phyloP scores from a whole-genome alignment of 2,113 vertebrate species.

The Cromileptes altivelis region DNA sequence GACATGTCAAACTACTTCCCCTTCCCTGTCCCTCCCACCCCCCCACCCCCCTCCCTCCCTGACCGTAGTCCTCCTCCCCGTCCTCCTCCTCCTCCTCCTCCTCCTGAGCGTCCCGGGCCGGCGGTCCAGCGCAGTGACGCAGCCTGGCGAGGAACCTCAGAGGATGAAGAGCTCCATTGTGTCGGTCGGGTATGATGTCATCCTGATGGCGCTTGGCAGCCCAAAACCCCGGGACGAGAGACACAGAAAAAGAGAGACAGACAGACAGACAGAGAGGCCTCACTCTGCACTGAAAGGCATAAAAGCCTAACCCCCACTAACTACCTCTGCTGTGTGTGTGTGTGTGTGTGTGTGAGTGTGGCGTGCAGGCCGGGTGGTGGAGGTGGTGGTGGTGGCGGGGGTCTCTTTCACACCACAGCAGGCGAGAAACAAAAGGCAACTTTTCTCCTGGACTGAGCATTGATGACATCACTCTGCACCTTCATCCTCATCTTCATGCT shows the following conservation, averaged over 20 bases:
- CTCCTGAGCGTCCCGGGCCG: constrained; percentile 40
- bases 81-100: constrained; percentile 62
- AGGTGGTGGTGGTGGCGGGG: constrained; percentile 42
- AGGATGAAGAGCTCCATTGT: constrained; percentile 89
- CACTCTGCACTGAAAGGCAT: constrained; percentile 29
- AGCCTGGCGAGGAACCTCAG: constrained; percentile 86
- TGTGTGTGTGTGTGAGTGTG: constrained; percentile 34
- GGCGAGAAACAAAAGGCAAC: constrained; percentile 83
- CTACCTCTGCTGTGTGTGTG: too few relatives aligned
- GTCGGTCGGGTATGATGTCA: constrained; percentile 87
- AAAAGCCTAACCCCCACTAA: background rate
- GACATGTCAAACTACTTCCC: constrained; percentile 82
- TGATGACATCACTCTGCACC: constrained; percentile 88
- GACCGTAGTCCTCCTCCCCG: constrained; percentile 10
- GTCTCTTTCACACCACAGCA: constrained; percentile 78
- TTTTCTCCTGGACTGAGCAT: constrained; percentile 76
- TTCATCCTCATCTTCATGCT: constrained; percentile 76
- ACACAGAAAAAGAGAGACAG: constrained; percentile 51
- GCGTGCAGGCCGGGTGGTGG: constrained; percentile 56
- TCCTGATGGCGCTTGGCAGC: constrained; percentile 86
- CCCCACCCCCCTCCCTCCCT: constrained; percentile 72
- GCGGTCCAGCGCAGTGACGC: constrained; percentile 83
- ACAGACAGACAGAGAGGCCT: constrained; percentile 32
- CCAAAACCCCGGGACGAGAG: constrained; percentile 85
- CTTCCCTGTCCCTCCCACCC: background rate